Evolutionary conservation across 92 coral and sea anemone genomes (phyloP), one percentile per base, ranked within the genome.

Genomic region (Paramuricea clavata): DNA sequence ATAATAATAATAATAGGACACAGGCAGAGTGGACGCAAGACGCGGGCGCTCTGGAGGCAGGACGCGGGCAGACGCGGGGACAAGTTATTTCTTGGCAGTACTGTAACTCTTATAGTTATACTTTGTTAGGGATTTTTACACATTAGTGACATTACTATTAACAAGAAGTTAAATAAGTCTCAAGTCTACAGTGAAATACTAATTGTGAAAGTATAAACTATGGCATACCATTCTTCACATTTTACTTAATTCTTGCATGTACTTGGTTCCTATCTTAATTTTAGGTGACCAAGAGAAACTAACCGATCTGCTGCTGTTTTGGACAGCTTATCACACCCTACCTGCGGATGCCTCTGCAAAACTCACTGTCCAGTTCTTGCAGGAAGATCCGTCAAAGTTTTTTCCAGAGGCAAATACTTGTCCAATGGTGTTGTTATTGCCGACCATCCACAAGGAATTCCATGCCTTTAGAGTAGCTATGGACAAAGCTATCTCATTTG

Each of bases 391-490:
- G 2, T 49, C 83, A 0, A 78, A 86, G 67, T 79, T 78, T 21
- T 43, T 86, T 43, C 78, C 90, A 76, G 90, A 87, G 61, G 75
- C 90, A 9, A 56, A 59, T 57, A 86, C 80, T 13, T 86, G 90
- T 54, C 65, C 85, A 35, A 36, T 47, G 54, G 74, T 72, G n/a
- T 61, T 86, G 41, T 73, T 15, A 6, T 4, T 76, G 6, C 76
- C 77, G 28, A 69, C 69, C 8, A 44, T 64, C 13, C 86, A 87
- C 67, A 34, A 69, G 6, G 69, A 19, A 56, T 87, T 80, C 35
- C 41, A 78, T 13, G 19, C 30, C n/a, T 80, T 87, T 47, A 49
- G 47, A 60, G 65, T 28, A 28, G 31, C 32, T 54, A 87, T 87
- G 79, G 78, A 79, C 35, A 41, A 47, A 41, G 83, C 85, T 30